Base-by-base conservation (phyloP, 2,888 invertebrate genomes). In the Magallana nippona region DNA sequence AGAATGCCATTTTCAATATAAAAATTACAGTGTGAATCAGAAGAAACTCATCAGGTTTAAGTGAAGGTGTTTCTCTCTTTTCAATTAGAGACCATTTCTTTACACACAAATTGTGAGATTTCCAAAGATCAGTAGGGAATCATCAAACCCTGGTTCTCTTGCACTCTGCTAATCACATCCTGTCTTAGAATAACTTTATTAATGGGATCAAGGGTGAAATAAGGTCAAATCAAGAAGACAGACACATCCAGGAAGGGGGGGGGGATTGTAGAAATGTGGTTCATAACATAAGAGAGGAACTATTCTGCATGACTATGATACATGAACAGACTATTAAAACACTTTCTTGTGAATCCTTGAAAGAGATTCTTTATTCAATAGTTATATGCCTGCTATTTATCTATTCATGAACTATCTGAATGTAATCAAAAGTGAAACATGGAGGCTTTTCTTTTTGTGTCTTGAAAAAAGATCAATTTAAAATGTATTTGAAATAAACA, bases 151-250 rank as follows among this genome's bases (percentile, higher is more conserved):
- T 60, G 60, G 17, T 60, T n/a, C n/a, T 60, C 71, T 27, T 71
- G 15, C 11, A 11, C 32, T 22, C 71, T 22, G 2, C 32, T 71
- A 71, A 71, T 22, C 71, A 71, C 71, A 27, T 71, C 71, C 71
- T 71, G 71, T 27, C 71, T 71, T 27, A 27, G 32, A 71, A 71
- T 71, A 71, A 27, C 71, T 71, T 60, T 60, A 60, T 60, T 27
- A 71, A 10, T 71, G 32, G 19, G 71, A 71, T 71, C 71, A 71
- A 71, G 13, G 71, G 27, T 71, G 32, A 27, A 32, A 11, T 71
- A 27, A 71, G 71, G 71, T 71, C 27, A 71, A 71, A 71, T 71
- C 71, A 71, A 32, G 44, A 71, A 32, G 71, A 27, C 22, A 60
- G 32, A 71, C 27, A 71, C 22, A 71, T 22, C 15, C 15, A 32